Evolutionary conservation across 2,888 invertebrate species (phyloP).

Genomic region (Lysandra coridon): DNA sequence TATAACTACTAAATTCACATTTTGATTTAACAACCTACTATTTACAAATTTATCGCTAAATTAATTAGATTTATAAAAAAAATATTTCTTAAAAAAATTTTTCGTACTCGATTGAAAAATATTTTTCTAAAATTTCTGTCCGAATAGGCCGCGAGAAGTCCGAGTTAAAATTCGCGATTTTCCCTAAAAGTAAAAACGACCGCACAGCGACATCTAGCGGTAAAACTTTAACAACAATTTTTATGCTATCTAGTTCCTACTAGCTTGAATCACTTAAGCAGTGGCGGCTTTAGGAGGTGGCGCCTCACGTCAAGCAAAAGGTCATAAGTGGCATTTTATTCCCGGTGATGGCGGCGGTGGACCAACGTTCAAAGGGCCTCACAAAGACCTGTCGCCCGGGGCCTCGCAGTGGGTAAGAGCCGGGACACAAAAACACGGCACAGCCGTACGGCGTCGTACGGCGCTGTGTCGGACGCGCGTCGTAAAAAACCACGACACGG

Average conservation of each 20-base stretch:
- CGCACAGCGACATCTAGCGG: not conserved
- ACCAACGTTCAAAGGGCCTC: no score
- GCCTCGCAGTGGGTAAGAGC: no score
- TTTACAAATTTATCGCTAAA: slow-evolving; percentile 21
- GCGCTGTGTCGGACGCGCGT: no score
- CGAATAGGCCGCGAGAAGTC: slow-evolving; percentile 52
- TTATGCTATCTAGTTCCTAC: not conserved
- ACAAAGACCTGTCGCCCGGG: no score
- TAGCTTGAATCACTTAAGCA: not conserved
- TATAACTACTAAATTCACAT: slow-evolving; percentile 9
- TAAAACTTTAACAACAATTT: no score
- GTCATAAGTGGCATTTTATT: no score
- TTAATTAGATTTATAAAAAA: slow-evolving; percentile 38
- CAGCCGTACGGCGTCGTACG: no score
- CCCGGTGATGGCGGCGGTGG: no score
- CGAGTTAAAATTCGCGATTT: slow-evolving; percentile 44
- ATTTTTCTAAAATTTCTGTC: slow-evolving; percentile 41
- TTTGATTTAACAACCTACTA: slow-evolving; percentile 30
- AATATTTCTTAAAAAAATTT: slow-evolving; percentile 40
- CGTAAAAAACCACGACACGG: no score
- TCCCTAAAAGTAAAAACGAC: slow-evolving; percentile 31
- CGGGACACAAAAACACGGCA: no score
- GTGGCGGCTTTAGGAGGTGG: no score
- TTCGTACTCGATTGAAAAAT: slow-evolving; percentile 39
- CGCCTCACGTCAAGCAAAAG: no score